These are phyloP conservation scores for Andrena hattorfiana DNA, from an alignment of 2,888 invertebrate genomes.

Conservation along the genomic window DNA sequence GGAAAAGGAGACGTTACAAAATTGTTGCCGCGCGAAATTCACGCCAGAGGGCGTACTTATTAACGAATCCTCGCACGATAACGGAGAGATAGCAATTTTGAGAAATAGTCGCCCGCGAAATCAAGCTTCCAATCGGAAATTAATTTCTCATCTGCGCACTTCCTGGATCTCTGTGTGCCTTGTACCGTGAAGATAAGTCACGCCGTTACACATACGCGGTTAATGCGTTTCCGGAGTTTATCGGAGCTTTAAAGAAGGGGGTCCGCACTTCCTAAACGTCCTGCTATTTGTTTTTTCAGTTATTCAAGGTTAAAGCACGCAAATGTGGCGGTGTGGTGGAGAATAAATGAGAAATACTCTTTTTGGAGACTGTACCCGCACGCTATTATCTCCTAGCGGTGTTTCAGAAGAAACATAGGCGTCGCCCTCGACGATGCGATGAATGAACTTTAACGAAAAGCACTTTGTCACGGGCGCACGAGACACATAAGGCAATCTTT, in stretches of 20 bases:
- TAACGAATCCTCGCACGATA: no score
- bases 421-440: constrained; percentile 73
- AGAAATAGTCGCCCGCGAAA: no score
- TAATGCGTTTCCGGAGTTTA: neutral
- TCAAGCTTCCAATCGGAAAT: neutral
- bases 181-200: neutral
- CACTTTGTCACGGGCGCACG: constrained; percentile 62
- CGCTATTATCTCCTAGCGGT: constrained; percentile 83
- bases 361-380: constrained; percentile 77
- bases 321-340: constrained; percentile 30
- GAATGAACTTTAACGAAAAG: constrained; percentile 69
- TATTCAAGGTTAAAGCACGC: constrained; percentile 46
- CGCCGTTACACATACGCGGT: neutral
- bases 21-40: no score
- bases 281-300: constrained; percentile 36
- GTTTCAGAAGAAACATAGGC: constrained; percentile 82
- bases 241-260: constrained; percentile 2
- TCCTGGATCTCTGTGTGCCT: neutral
- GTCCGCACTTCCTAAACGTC: constrained; percentile 25
- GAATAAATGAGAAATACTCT: constrained; percentile 69
- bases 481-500: neutral
- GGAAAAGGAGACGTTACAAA: no score
- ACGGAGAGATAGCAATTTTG: neutral
- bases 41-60: no score
- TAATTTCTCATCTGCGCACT: neutral